Evolutionary conservation across 2,113 vertebrate species (phyloP), one percentile per base, ranked within the genome.

Genomic region (Erpornis zantholeuca): DNA sequence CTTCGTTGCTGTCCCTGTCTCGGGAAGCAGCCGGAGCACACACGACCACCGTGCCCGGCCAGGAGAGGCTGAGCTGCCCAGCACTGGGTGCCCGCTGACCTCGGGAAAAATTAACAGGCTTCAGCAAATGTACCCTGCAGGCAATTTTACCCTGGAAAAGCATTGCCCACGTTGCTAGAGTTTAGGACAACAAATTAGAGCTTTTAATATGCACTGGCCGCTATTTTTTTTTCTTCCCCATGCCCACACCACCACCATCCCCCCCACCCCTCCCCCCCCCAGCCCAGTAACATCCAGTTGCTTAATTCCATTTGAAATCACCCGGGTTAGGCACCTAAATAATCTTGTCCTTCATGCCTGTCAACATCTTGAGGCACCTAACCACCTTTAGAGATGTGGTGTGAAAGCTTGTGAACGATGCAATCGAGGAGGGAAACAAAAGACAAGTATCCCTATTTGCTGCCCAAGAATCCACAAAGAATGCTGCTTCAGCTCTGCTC

Each of bases 261-360:
- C 49, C 36, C 56, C 49, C n/a, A n/a, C n/a, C 28, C 14, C 6
- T 14, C 14, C 9, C 7, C 28, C 12, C 6, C 9, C 7, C 9
- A 6, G 4, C 35, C 64, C 44, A 42, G 65, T 89, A 91, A 79
- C 49, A 91, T 93, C 94, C 92, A 94, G 66, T 97, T 83, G 59
- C 92, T 94, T 96, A 95, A 90, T 92, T 88, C 95, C 81, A 78
- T 95, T 92, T 84, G 95, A 94, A 97, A 96, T 91, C 95, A 90
- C 42, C 80, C 86, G 0, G 79, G 85, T 68, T 95, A 95, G 92
- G 88, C 93, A 94, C 94, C 96, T 94, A 94, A 95, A 96, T 94
- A 96, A 95, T 97, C 96, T 96, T 96, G 95, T 96, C 96, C 96
- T 96, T 97, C 96, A 95, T 93, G 92, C 92, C 93, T 96, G 94